Base-by-base conservation (phyloP, 2,113 vertebrate species). In the Colistium nudipinnis region DNA sequence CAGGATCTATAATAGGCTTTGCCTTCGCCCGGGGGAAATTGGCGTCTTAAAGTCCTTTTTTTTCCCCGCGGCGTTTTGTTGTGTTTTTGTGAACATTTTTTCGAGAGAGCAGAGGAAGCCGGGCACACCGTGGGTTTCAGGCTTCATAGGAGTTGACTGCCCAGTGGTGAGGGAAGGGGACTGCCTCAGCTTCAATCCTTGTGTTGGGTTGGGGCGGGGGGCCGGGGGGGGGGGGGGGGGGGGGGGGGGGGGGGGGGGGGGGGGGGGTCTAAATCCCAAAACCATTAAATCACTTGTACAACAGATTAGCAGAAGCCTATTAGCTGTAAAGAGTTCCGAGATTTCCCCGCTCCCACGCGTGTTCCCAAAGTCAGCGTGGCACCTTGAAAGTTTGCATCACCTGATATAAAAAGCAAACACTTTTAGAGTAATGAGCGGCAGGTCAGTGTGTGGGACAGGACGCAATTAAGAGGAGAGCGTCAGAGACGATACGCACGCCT, bases 1-100 rank as follows among this genome's bases (percentile, higher is more conserved):
- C 4, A 59, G 70, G 44, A 79, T 78, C 68, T 68, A 33, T 83
- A 89, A 83, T 76, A 80, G 66, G 80, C 84, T 89, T 89, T 78
- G 63, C 27, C 14, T 68, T 55, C 66, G 70, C 75, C n/a, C n/a
- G n/a, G 56, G 62, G 60, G 39, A 85, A 76, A 86, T 76, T 86
- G 77, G 71, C 76, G 86, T 91, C 88, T 74, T 62, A 63, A 83
- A 63, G 22, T 25, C 1, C 73, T 33, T 72, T 82, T 62, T 39
- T 81, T n/a, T n/a, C n/a, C n/a, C n/a, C n/a, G n/a, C n/a, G n/a
- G n/a, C n/a, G n/a, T n/a, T n/a, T 69, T 82, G 62, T 84, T 61
- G 54, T 70, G 60, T 78, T 76, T 55, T 76, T 55, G 70, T 70
- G 66, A 68, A 56, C 27, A n/a, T n/a, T n/a, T 67, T 74, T 74